Evolutionary conservation across 1,140 invertebrate species (phyloP).

Genomic region (Matsumurasca onukii): DNA sequence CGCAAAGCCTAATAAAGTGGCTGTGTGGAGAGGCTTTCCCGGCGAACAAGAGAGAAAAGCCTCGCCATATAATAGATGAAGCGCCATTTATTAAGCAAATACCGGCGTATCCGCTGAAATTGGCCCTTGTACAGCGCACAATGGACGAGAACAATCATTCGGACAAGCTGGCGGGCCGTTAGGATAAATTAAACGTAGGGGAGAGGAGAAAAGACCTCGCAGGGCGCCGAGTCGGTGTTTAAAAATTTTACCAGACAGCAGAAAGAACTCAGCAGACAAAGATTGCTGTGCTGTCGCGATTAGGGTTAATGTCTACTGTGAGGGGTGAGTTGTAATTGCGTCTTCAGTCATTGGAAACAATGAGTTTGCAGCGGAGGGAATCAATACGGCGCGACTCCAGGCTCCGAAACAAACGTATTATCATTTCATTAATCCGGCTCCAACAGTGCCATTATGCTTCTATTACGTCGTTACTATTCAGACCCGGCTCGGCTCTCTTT

Average conservation of each 20-base stretch:
- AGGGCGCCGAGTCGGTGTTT: neutral
- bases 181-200: constrained; percentile 26
- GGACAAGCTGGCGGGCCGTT: constrained; percentile 21
- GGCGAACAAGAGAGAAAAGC: too few species aligned
- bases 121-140: constrained; percentile 7
- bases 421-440: constrained; percentile 16
- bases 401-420: constrained; percentile 4
- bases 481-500: neutral
- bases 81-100: constrained; percentile 31
- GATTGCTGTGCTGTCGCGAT: neutral
- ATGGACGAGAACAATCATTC: constrained; percentile 23
- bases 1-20: constrained; percentile 22
- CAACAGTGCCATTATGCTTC: constrained; percentile 10
- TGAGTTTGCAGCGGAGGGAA: neutral
- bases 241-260: constrained; percentile 20
- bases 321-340: constrained; percentile 13
- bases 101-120: constrained; percentile 12
- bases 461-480: constrained; percentile 7
- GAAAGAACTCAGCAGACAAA: neutral
- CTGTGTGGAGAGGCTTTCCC: neutral
- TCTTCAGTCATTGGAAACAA: neutral
- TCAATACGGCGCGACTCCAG: neutral
- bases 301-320: constrained; percentile 13
- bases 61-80: constrained; percentile 26
- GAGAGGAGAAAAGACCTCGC: neutral